Conservation (phyloP, 2,888 invertebrate species). For the Nemoura dubitans region DNA sequence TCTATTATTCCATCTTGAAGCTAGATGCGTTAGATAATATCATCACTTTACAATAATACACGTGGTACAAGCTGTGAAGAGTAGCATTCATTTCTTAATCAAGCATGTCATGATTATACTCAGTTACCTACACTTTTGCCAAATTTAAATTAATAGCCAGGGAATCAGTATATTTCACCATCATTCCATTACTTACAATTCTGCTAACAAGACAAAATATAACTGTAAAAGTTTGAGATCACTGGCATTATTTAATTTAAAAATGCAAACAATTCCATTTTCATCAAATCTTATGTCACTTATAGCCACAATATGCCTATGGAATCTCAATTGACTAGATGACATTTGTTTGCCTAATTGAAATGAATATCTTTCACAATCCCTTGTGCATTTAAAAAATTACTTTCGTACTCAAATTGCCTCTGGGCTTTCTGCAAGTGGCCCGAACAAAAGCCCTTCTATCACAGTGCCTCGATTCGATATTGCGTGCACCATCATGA, state of each 20-base stretch:
- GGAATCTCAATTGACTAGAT: constrained; percentile 12
- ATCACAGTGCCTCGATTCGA: neutral
- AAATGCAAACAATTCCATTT: neutral
- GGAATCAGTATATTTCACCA: neutral
- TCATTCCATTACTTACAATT: neutral
- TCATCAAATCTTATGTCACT: neutral
- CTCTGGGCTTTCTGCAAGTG: neutral
- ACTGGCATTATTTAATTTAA: neutral
- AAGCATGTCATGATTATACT: neutral
- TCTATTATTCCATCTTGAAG: neutral
- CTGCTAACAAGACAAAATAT: neutral
- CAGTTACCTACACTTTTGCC: neutral
- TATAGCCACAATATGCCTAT: neutral
- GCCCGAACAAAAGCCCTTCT: neutral
- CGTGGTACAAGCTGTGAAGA: neutral
- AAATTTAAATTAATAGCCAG: neutral
- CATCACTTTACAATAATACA: neutral
- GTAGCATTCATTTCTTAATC: neutral
- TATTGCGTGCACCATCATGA: neutral
- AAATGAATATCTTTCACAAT: neutral
- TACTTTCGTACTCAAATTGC: neutral
- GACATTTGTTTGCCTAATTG: neutral
- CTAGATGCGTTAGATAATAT: neutral
- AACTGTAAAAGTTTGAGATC: neutral
- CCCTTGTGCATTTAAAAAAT: constrained; percentile 1